Conservation (phyloP, 2,888 invertebrate species). For the Drosophila limbata region DNA sequence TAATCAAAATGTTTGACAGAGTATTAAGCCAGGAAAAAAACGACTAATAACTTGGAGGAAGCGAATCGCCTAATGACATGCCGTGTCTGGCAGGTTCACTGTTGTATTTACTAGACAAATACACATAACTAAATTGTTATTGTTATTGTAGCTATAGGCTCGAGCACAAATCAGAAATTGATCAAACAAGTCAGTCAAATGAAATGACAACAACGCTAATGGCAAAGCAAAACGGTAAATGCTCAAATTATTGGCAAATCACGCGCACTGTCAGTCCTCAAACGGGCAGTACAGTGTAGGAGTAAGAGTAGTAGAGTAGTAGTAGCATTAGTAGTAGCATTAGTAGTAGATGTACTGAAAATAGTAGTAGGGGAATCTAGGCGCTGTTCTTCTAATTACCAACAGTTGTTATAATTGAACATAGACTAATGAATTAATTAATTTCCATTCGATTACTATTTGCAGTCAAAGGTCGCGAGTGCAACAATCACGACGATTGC, state of each 20-base stretch:
- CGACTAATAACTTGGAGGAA: neutral
- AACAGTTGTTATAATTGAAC: neutral
- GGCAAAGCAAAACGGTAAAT: constrained; percentile 32
- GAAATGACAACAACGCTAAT: constrained; percentile 68
- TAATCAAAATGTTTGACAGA: neutral
- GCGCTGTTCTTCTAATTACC: constrained; percentile 1
- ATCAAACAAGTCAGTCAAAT: constrained; percentile 77
- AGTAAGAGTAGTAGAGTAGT: neutral
- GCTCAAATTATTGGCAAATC: constrained; percentile 40
- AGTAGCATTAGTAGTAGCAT: no score
- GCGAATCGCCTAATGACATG: constrained; percentile 37
- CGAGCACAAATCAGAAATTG: constrained; percentile 67
- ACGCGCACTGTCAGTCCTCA: constrained; percentile 15
- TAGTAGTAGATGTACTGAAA: neutral
- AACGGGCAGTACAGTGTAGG: constrained; percentile 8
- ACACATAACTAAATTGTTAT: constrained; percentile 33
- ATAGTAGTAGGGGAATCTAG: neutral
- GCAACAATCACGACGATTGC: constrained; percentile 88
- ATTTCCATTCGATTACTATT: constrained; percentile 24
- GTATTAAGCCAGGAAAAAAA: neutral
- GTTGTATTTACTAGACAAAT: constrained; percentile 3
- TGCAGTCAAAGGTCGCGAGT: constrained; percentile 87
- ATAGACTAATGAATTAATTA: constrained; percentile 1
- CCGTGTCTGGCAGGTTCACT: constrained; percentile 18
- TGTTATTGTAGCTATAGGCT: constrained; percentile 19